Base-by-base conservation (phyloP, 1,140 invertebrate genomes). In the Vollenhovia emeryi region DNA sequence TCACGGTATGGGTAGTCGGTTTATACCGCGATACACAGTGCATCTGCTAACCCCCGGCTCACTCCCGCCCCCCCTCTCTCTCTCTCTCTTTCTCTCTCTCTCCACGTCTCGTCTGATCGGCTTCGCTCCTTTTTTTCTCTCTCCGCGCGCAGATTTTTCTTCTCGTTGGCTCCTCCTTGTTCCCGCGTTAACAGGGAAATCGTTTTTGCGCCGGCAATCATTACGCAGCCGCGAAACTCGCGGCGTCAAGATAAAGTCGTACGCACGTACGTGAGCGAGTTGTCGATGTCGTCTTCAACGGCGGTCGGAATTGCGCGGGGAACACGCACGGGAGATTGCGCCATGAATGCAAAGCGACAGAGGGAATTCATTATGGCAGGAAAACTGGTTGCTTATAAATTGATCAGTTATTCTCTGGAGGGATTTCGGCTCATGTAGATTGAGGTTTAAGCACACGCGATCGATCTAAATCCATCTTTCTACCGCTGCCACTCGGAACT, bases 1-100 rank as follows among this genome's bases (percentile, higher is more conserved):
- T 90, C 86, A 89, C 74, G 85, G 86, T 90, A 66, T 84, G 84
- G 86, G 88, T 91, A 91, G 87, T 91, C 86, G 87, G 89, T 90
- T 90, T 92, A 92, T 87, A 87, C 52, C 87, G 45, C 84, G 88
- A 91, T 90, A 90, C 84, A 91, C 78, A n/a, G 52, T 89, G 90
- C 91, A 91, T 92, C 90, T 89, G 78, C 83, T 86, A 86, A 86
- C 69, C 84, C 73, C 79, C 36, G 30, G 11, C 50, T 71, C 74
- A 45, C 57, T 5, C 11, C 1, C 5, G 13, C 36, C 13, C 9
- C 9, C n/a, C 21, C 60, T 21, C 9, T 40, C 11, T 5, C n/a
- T 36, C n/a, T 40, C n/a, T n/a, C 7, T 52, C 7, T 52, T 2
- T 57, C 43, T 6, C 15, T 43, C 68, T 69, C 30, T 15, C 43